A percentile compares a stretch with the other conserved stretches of the same genome.
Conservation (phyloP, 2,888 invertebrate genomes). For the Agrotis exclamationis region DNA sequence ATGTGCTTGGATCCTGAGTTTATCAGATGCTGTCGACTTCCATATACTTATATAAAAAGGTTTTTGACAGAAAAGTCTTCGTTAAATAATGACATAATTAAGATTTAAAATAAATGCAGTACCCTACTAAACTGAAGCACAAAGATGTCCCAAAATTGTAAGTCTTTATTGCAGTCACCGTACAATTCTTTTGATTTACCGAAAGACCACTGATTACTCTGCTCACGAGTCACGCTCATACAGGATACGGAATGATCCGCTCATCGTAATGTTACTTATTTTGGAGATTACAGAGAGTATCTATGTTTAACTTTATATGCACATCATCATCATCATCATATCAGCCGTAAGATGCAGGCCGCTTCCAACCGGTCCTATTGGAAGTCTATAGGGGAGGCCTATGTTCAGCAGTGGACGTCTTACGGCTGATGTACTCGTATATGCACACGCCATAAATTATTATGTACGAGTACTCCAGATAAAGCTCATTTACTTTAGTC, state of each 20-base stretch:
- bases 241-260: constrained; percentile 50
- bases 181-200: constrained; percentile 52
- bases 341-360: no score
- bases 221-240: constrained; percentile 61
- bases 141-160: neutral
- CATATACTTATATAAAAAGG: neutral
- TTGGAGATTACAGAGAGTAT: neutral
- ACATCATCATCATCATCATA: no score
- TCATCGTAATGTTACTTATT: constrained; percentile 45
- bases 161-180: constrained; percentile 33
- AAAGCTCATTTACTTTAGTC: no score
- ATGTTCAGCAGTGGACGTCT: no score
- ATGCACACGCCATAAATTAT: no score
- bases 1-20: neutral
- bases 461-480: no score
- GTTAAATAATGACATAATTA: neutral
- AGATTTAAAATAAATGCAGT: neutral
- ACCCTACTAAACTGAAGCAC: no score
- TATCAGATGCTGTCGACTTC: neutral
- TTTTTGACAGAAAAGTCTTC: no score
- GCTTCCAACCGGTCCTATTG: no score
- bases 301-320: no score
- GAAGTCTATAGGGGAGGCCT: no score
- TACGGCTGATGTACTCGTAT: no score
- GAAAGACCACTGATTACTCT: constrained; percentile 50